Evolutionary conservation across 1,140 invertebrate genomes (phyloP).

Genomic region (Rhopalosiphum maidis): DNA sequence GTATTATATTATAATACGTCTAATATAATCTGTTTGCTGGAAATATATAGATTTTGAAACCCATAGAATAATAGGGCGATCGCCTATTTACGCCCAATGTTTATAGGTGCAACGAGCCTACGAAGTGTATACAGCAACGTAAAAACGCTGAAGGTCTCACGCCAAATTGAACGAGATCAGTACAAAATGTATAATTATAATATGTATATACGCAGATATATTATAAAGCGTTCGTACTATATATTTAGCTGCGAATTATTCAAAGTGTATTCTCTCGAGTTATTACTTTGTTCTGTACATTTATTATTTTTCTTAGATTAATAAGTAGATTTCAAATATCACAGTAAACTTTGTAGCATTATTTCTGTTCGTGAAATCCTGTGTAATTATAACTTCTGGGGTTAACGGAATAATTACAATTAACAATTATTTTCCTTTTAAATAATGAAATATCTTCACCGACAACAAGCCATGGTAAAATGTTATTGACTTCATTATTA

Average conservation of each 20-base stretch:
- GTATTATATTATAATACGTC: background rate
- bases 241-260: background rate
- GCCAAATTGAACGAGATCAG: constrained; percentile 4
- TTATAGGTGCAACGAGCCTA: background rate
- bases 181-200: background rate
- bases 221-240: background rate
- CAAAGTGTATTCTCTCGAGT: background rate
- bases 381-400: constrained; percentile 3
- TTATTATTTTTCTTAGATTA: background rate
- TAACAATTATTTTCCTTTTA: background rate
- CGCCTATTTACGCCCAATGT: background rate
- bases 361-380: background rate
- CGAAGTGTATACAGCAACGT: background rate
- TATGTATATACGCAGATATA: background rate
- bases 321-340: background rate
- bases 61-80: background rate
- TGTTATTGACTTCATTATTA: background rate
- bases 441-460: background rate
- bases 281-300: background rate
- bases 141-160: background rate
- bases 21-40: background rate
- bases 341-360: background rate
- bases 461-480: background rate
- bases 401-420: background rate
- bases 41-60: constrained; percentile 1